Evolutionary conservation across 2,113 vertebrate species (phyloP), one percentile per base, ranked within the genome.

Genomic region (Polyodon spathula): DNA sequence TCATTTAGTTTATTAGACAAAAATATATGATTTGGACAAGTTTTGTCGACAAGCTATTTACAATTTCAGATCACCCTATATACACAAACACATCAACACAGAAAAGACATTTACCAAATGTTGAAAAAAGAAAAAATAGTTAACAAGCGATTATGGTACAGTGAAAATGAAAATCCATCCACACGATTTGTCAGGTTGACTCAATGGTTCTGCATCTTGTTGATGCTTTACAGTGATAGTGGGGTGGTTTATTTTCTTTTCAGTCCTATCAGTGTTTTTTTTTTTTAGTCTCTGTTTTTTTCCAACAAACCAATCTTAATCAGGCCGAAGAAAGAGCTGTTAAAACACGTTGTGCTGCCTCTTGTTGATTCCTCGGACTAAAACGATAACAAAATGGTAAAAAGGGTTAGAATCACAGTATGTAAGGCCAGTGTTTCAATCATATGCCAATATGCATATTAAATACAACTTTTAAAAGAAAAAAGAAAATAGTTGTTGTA

Each of bases 291-390:
- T n/a, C n/a, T n/a, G n/a, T n/a, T n/a, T 63, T 50, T 68, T 56
- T 60, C 57, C 68, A 73, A 68, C 68, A 61, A 53, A 71, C 76
- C 77, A 76, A 70, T 84, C 81, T 84, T 76, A 76, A 86, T 97
- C 92, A 98, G 85, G 93, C 92, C 9, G 93, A 93, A 73, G 95
- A 89, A 71, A 97, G 91, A 66, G 92, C 91, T 68, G 93, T 90
- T 77, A 97, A 92, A 88, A 96, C 92, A 80, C 92, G 87, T 73
- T 92, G 88, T 80, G 92, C 87, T 76, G 89, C 91, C 82, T 96
- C 93, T 88, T 88, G 89, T 81, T 91, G 90, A 86, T 88, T 87
- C 86, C 93, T 90, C 79, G 93, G 85, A 84, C 92, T 97, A 90
- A 76, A 73, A 79, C 75, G 76, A 71, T 71, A 14, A 56, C 37